phyloP scores from a whole-genome alignment of 2,113 vertebrate genomes.

The Gobius niger region DNA sequence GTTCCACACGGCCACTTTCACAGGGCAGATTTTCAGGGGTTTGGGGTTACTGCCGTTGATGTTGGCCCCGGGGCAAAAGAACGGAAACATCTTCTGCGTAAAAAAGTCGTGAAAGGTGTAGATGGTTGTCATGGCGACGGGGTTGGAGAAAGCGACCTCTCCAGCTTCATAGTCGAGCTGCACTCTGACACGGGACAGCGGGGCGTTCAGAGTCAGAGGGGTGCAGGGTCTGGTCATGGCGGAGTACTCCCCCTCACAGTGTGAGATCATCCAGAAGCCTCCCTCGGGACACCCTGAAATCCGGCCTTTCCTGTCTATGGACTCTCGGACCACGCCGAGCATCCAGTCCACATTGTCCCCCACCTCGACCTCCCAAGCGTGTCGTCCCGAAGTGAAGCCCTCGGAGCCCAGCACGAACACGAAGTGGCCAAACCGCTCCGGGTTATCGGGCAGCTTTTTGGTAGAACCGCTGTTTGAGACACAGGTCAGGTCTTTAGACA shows the following conservation, averaged over 20 bases:
- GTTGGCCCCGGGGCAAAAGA: slow-evolving; percentile 80
- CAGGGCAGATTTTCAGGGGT: slow-evolving; percentile 75
- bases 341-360: slow-evolving; percentile 77
- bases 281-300: slow-evolving; percentile 75
- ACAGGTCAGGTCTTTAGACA: slow-evolving; percentile 69
- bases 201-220: slow-evolving; percentile 38
- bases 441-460: slow-evolving; percentile 72
- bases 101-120: slow-evolving; percentile 75
- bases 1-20: slow-evolving; percentile 79
- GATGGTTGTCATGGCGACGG: slow-evolving; percentile 66
- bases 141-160: slow-evolving; percentile 74
- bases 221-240: slow-evolving; percentile 78
- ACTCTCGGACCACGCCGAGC: slow-evolving; percentile 75
- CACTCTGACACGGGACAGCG: slow-evolving; percentile 69
- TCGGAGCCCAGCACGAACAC: slow-evolving; percentile 78
- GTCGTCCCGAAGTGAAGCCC: slow-evolving; percentile 73
- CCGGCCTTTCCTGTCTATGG: slow-evolving; percentile 75
- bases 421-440: slow-evolving; percentile 77
- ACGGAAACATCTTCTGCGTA: slow-evolving; percentile 77
- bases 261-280: slow-evolving; percentile 80
- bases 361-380: slow-evolving; percentile 81
- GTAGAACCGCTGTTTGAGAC: slow-evolving; percentile 72
- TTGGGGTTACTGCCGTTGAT: slow-evolving; percentile 77
- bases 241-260: slow-evolving; percentile 70
- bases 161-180: slow-evolving; percentile 76